Evolutionary conservation across 92 coral and sea anemone species (phyloP).

Genomic region (Zoanthus sociatus): DNA sequence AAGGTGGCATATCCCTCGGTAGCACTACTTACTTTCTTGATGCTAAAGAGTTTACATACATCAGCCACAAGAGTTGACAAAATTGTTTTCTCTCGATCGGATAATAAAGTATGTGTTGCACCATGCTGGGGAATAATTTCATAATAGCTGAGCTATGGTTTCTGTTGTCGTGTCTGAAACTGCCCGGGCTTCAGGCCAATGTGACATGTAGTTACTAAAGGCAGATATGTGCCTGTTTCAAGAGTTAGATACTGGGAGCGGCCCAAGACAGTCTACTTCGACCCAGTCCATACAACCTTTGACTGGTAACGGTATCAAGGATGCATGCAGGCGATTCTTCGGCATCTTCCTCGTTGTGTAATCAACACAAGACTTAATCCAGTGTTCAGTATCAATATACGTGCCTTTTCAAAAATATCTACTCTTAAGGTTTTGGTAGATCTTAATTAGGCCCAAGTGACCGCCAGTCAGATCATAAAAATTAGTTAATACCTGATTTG

Average conservation of each 20-base stretch:
- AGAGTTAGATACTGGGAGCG: background rate
- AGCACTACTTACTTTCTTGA: too few species aligned
- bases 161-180: too few species aligned
- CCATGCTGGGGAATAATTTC: too few species aligned
- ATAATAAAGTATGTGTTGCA: too few species aligned
- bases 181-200: conserved; percentile 28
- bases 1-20: too few species aligned
- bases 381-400: conserved; percentile 65
- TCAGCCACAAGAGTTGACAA: too few species aligned
- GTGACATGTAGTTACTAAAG: conserved; percentile 63
- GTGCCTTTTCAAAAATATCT: conserved; percentile 66
- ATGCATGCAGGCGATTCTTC: background rate
- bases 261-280: too few species aligned
- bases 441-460: conserved; percentile 54
- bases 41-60: too few species aligned
- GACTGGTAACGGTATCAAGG: too few species aligned
- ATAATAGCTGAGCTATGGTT: too few species aligned
- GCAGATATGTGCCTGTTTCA: conserved; percentile 65
- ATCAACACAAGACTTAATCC: conserved; percentile 60
- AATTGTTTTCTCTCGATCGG: too few species aligned
- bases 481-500: conserved; percentile 35
- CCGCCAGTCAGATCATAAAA: conserved; percentile 57
- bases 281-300: too few species aligned
- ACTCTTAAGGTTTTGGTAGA: conserved; percentile 49
- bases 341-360: conserved; percentile 64